Evolutionary conservation across 2,888 invertebrate species (phyloP), one percentile per base, ranked within the genome.

Genomic region (Drosophila kambysellisi): DNA sequence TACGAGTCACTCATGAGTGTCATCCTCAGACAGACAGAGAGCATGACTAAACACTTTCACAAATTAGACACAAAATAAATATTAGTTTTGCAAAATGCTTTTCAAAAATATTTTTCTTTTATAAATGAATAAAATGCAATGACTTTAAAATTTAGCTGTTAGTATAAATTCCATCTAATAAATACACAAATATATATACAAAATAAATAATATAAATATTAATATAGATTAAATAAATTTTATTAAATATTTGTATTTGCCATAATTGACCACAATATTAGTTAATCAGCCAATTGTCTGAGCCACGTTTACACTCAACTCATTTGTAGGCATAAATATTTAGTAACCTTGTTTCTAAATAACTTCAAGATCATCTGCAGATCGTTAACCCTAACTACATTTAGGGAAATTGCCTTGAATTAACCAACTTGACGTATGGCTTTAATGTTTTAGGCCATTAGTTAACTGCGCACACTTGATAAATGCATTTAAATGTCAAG

Each of bases 341-440:
- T 0, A 0, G 5, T 50, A 53, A n/a, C 75, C 75, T 57, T 59
- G 25, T 54, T 63, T 37, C n/a, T 29, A 15, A 39, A 2, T 35
- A 9, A 33, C 52, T 51, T 74, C 71, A 78, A 74, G 74, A 52
- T 74, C 78, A 61, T 3, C 3, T 25, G 15, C 29, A 59, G 51
- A 43, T 63, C 61, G 39, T 53, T 74, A 66, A 74, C 74, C 76
- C 65, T 68, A 12, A 30, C 48, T 67, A 71, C 29, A 43, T 2
- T 25, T 15, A n/a, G 30, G 57, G 20, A 32, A 64, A 15, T 41
- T 51, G 62, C 67, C 74, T 72, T 72, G 61, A 62, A 25, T 35
- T 37, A 17, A 11, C 46, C 15, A 35, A 41, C n/a, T 56, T 60
- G 12, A 46, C 33, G 30, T 46, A 29, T 33, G 56, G n/a, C 39